phyloP scores from a whole-genome alignment of 2,888 invertebrate genomes.

The Ischnura elegans region DNA sequence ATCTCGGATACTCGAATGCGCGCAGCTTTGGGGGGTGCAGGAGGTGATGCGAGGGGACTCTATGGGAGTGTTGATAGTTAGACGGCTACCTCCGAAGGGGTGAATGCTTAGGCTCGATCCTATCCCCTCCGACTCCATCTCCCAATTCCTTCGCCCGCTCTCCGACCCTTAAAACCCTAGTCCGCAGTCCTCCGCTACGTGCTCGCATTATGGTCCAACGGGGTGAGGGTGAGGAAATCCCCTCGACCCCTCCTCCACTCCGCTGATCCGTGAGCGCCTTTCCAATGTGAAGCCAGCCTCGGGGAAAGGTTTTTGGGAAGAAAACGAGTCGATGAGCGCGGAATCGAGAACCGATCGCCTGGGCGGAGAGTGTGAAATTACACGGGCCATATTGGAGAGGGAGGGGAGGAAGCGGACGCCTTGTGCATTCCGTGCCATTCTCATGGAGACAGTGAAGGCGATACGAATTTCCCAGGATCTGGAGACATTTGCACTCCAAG shows the following conservation, averaged over 20 bases:
- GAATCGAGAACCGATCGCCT: constrained; percentile 3
- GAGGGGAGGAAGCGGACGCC: background rate
- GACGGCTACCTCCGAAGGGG: background rate
- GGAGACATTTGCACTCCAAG: too few species aligned
- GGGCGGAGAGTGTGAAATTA: background rate
- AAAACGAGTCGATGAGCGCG: background rate
- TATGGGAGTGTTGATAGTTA: background rate
- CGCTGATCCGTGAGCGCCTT: constrained; percentile 11
- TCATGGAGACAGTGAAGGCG: background rate
- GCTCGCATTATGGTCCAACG: background rate
- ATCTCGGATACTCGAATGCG: background rate
- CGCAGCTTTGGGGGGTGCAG: background rate
- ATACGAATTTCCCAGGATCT: background rate
- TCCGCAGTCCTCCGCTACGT: background rate
- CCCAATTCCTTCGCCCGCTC: background rate
- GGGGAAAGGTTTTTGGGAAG: background rate
- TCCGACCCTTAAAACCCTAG: background rate
- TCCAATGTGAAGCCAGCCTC: background rate
- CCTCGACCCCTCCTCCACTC: background rate
- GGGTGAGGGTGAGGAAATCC: background rate
- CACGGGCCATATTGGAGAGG: background rate
- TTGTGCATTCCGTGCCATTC: background rate
- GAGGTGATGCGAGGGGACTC: background rate
- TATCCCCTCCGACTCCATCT: background rate
- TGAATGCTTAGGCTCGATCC: background rate